Evolutionary conservation across 2,113 vertebrate genomes (phyloP), one percentile per base, ranked within the genome.

Genomic region (Brienomyrus brachyistius): DNA sequence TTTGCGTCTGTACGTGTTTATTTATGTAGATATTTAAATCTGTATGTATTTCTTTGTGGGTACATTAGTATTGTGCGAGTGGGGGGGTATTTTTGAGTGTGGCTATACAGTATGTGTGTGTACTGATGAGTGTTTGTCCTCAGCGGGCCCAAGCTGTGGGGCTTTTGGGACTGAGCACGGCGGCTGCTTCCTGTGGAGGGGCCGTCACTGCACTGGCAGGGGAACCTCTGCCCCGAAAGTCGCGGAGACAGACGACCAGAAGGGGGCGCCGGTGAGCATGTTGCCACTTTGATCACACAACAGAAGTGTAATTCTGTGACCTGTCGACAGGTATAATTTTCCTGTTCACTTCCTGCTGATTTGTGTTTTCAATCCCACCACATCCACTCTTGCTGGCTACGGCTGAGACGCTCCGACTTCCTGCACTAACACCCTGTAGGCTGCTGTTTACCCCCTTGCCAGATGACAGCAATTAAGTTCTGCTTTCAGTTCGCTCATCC

Each of bases 101-200:
- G 15, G 19, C 6, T 82, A 1, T 83, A 21, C 27, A 43, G 23
- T 15, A 52, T 87, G 86, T 82, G 8, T 56, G 8, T 82, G 23
- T 31, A 59, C 5, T 54, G 74, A 80, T 86, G 23, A 51, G 62
- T 74, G 27, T 54, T 7, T 74, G 27, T 82, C 31, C 50, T 19
- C 23, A 1, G 92, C 91, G 3, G 91, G 92, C 2, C 1, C 56
- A 5, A 77, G 11, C 59, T 19, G 17, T 23, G 35, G 13, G 0
- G 45, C 0, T 45, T 19, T 90, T 0, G 88, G 43, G 40, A 89
- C 88, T 13, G 94, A 95, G 77, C 91, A 87, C 89, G 92, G 91
- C 0, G 94, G 93, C 21, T 92, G 95, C 90, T 97, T 96, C 90
- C 90, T 96, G 92, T 97, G 96, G 96, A 93, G 94, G 45, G 96